phyloP scores from a whole-genome alignment of 2,888 invertebrate genomes.

The Thymelicus lineola region DNA sequence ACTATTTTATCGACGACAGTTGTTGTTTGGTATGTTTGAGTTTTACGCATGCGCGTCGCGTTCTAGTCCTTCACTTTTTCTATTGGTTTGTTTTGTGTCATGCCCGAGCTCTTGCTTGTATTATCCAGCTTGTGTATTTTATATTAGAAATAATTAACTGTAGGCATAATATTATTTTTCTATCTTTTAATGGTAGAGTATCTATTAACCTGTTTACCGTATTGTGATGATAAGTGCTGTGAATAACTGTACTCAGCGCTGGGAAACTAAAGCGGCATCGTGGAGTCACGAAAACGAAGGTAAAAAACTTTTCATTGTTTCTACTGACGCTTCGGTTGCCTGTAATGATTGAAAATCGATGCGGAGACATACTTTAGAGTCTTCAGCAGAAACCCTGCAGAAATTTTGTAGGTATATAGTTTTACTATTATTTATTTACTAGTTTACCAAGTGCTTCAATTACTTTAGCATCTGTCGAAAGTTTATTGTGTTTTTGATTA shows the following conservation, averaged over 20 bases:
- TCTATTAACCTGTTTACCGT: constrained; percentile 67
- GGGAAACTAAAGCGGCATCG: constrained; percentile 85
- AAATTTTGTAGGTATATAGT: neutral
- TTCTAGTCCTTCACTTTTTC: constrained; percentile 73
- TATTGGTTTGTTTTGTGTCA: constrained; percentile 84
- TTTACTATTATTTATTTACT: neutral
- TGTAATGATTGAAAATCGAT: constrained; percentile 64
- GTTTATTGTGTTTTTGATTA: constrained; percentile 30
- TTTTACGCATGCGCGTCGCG: constrained; percentile 76
- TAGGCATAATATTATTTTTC: constrained; percentile 60
- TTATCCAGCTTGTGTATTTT: constrained; percentile 76
- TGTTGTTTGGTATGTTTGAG: constrained; percentile 15
- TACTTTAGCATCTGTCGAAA: constrained; percentile 32
- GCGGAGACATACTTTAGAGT: constrained; percentile 36
- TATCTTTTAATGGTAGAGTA: constrained; percentile 74
- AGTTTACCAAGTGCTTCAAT: constrained; percentile 19
- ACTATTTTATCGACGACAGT: constrained; percentile 74
- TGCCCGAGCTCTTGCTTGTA: constrained; percentile 76
- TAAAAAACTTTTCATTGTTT: constrained; percentile 79
- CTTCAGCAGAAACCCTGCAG: neutral
- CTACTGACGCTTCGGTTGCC: constrained; percentile 61
- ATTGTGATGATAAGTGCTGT: constrained; percentile 85
- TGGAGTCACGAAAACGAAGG: constrained; percentile 86
- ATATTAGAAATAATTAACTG: constrained; percentile 58
- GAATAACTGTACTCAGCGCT: constrained; percentile 82